These are phyloP conservation scores for Synaphobranchus kaupii DNA, from an alignment of 2,797 vertebrate genomes.

Conservation along the genomic window DNA sequence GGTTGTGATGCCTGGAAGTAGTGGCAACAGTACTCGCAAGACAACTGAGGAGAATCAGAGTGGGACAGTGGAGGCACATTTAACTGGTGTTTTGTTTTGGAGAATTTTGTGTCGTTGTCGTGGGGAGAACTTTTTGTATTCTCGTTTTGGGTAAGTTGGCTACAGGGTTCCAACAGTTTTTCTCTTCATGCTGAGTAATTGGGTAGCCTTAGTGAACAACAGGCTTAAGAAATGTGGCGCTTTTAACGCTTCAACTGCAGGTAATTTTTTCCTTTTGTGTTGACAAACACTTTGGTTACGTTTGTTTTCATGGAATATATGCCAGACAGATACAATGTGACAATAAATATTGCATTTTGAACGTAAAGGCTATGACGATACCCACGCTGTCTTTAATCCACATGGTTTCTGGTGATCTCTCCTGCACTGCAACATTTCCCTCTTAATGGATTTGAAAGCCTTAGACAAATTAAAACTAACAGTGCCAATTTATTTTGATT, in stretches of 20 bases:
- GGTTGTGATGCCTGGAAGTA: no score
- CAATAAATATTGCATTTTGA: background rate
- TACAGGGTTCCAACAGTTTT: background rate
- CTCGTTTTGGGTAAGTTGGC: no score
- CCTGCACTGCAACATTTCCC: background rate
- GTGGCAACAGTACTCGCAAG: no score
- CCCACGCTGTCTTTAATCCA: background rate
- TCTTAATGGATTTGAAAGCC: constrained; percentile 25
- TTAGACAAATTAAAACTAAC: no score
- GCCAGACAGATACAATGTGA: background rate
- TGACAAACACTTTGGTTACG: background rate
- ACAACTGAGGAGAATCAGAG: no score
- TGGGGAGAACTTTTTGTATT: no score
- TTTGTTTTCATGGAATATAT: background rate
- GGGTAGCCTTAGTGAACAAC: background rate
- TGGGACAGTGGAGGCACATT: no score
- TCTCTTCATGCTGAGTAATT: background rate
- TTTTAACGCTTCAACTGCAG: background rate
- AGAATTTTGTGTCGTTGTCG: no score
- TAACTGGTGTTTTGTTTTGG: no score
- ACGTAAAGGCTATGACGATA: background rate
- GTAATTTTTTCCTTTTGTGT: background rate
- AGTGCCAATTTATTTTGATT: constrained; percentile 44
- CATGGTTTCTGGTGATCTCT: background rate
- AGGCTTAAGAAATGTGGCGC: background rate